Evolutionary conservation across 2,888 invertebrate genomes (phyloP).

Genomic region (Tenthredo notha): DNA sequence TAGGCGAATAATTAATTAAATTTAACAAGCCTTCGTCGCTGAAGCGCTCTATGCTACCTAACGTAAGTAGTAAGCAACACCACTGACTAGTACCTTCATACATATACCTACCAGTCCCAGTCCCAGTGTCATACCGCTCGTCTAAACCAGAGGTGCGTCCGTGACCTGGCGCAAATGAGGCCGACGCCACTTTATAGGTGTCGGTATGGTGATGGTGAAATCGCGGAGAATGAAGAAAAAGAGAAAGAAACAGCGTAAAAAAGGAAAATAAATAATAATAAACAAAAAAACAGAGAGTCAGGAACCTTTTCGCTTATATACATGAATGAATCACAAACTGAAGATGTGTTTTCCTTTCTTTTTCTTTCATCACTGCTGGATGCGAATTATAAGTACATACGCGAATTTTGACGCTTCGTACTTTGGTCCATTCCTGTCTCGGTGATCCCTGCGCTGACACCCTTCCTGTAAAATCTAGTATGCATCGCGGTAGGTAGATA

Average conservation of each 20-base stretch:
- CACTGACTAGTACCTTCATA: background rate
- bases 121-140: slow-evolving; percentile 31
- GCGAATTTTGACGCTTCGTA: background rate
- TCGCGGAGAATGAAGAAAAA: background rate
- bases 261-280: background rate
- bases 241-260: background rate
- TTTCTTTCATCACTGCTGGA: background rate
- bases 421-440: background rate
- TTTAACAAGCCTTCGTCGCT: slow-evolving; percentile 43
- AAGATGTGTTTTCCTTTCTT: no score
- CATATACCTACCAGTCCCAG: slow-evolving; percentile 6
- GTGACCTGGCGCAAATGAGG: slow-evolving; percentile 40
- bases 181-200: slow-evolving; percentile 9
- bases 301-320: background rate
- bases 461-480: background rate
- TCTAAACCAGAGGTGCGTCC: slow-evolving; percentile 44
- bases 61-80: slow-evolving; percentile 18
- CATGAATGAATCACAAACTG: background rate
- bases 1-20: slow-evolving; percentile 48
- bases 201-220: slow-evolving; percentile 26
- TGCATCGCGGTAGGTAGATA: slow-evolving; percentile 29
- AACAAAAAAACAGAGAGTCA: background rate
- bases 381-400: background rate
- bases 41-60: slow-evolving; percentile 9
- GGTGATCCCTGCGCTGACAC: background rate